These are phyloP conservation scores for Scaptomyza tumidula DNA, from an alignment of 2,888 invertebrate species.

Conservation along the genomic window DNA sequence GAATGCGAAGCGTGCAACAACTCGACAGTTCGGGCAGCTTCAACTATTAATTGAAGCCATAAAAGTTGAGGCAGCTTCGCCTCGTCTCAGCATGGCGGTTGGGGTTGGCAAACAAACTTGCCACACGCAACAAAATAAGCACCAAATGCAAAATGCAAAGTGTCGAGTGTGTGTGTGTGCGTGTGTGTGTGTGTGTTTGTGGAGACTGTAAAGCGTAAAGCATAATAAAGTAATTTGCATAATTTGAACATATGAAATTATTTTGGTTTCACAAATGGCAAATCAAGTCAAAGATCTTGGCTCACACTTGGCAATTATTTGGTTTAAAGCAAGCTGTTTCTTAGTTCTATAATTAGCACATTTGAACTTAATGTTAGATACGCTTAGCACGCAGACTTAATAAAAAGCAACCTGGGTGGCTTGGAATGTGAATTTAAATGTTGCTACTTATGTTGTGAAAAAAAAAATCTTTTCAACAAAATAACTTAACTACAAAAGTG, in stretches of 20 bases:
- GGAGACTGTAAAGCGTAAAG: conserved; percentile 17
- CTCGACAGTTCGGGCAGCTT: conserved; percentile 44
- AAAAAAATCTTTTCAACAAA: neutral
- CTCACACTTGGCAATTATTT: conserved; percentile 48
- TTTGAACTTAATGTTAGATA: conserved; percentile 51
- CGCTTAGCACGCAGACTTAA: conserved; percentile 48
- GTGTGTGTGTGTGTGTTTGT: conserved; percentile 11
- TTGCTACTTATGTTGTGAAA: conserved; percentile 2
- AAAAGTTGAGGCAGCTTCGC: conserved; percentile 36
- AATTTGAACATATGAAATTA: conserved; percentile 57
- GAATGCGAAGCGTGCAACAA: conserved; percentile 56
- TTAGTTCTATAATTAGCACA: conserved; percentile 67
- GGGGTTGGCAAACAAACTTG: conserved; percentile 46
- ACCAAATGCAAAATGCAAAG: conserved; percentile 42
- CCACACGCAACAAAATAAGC: conserved; percentile 65
- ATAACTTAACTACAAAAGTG: too few species aligned
- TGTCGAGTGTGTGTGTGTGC: conserved; percentile 11
- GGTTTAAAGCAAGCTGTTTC: conserved; percentile 33
- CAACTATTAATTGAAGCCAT: conserved; percentile 65
- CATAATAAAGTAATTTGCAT: conserved; percentile 53
- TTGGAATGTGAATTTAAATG: conserved; percentile 9
- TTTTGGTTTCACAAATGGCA: conserved; percentile 9
- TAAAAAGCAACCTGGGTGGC: conserved; percentile 15
- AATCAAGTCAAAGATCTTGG: conserved; percentile 26
- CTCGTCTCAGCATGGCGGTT: neutral